Percentiles rank a stretch among this genome's conserved stretches.
phyloP scores from a whole-genome alignment of 2,888 invertebrate genomes.

The Imbricaverruca yamaguchii region DNA sequence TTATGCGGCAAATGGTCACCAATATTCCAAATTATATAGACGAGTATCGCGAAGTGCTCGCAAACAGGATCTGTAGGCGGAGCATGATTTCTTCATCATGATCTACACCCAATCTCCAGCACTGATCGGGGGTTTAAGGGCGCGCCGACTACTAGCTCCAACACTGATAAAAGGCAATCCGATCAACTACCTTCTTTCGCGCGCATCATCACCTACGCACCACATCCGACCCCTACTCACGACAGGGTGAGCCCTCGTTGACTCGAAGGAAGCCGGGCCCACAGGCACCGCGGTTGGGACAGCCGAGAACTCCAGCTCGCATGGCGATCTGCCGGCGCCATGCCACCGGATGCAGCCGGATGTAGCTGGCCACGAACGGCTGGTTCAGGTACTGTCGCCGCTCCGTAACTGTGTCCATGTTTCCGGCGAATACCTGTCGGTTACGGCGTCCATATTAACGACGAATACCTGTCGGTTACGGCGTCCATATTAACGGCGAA shows the following conservation, averaged over 20 bases:
- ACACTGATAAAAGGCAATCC: background rate
- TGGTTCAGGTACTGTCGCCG: constrained; percentile 47
- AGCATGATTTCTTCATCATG: background rate
- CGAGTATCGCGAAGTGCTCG: background rate
- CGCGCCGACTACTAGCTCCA: background rate
- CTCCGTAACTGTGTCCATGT: constrained; percentile 47
- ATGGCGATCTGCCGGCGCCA: constrained; percentile 47
- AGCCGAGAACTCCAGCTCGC: constrained; percentile 47
- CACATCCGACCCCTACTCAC: constrained; percentile 38
- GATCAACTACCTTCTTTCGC: too few species aligned
- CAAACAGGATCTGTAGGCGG: background rate
- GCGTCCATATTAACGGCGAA: too few species aligned
- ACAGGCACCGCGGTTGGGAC: constrained; percentile 45
- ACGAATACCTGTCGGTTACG: too few species aligned
- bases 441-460: too few species aligned
- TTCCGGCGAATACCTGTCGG: constrained; percentile 49
- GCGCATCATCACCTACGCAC: background rate
- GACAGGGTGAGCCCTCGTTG: constrained; percentile 46
- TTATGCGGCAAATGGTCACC: background rate
- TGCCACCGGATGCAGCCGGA: constrained; percentile 46
- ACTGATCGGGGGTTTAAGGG: too few species aligned
- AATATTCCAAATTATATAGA: background rate
- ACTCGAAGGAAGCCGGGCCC: constrained; percentile 46
- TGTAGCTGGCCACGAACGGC: constrained; percentile 46
- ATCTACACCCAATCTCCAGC: too few species aligned